Evolutionary conservation across 1,140 invertebrate genomes (phyloP).

Genomic region (Eumaeus atala): DNA sequence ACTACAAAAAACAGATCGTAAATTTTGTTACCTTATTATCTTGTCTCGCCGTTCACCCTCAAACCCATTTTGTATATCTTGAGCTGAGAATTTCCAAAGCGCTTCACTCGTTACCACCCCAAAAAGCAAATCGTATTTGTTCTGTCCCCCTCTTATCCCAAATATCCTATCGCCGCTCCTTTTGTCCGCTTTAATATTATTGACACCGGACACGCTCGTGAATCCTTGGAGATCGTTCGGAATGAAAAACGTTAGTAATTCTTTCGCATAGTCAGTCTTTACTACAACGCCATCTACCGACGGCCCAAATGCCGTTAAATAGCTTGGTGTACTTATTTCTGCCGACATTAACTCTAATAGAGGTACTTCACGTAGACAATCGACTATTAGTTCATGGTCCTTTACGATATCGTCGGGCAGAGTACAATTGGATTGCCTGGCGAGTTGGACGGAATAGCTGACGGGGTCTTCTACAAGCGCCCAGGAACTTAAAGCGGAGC

Average conservation of each 20-base stretch:
- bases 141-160: slow-evolving; percentile 68
- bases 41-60: slow-evolving; percentile 91
- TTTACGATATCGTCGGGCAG: slow-evolving; percentile 84
- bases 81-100: slow-evolving; percentile 86
- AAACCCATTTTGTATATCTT: slow-evolving; percentile 91
- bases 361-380: slow-evolving; percentile 85
- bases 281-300: slow-evolving; percentile 92
- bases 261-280: slow-evolving; percentile 84
- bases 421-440: slow-evolving; percentile 89
- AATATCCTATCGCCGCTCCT: slow-evolving; percentile 71
- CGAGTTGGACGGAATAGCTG: slow-evolving; percentile 88
- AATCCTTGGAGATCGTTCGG: slow-evolving; percentile 45
- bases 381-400: slow-evolving; percentile 86
- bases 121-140: slow-evolving; percentile 86
- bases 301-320: slow-evolving; percentile 88
- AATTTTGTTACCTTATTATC: slow-evolving; percentile 79
- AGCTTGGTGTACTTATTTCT: slow-evolving; percentile 87
- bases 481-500: slow-evolving; percentile 95
- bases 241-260: slow-evolving; percentile 77
- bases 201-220: slow-evolving; percentile 53
- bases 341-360: slow-evolving; percentile 85
- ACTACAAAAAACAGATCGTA: no score
- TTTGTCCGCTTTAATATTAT: slow-evolving; percentile 77
- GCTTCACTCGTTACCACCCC: slow-evolving; percentile 90
- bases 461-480: slow-evolving; percentile 93